Conservation (phyloP, 2,888 invertebrate genomes). For the Himalopsyche kuldschensis region DNA sequence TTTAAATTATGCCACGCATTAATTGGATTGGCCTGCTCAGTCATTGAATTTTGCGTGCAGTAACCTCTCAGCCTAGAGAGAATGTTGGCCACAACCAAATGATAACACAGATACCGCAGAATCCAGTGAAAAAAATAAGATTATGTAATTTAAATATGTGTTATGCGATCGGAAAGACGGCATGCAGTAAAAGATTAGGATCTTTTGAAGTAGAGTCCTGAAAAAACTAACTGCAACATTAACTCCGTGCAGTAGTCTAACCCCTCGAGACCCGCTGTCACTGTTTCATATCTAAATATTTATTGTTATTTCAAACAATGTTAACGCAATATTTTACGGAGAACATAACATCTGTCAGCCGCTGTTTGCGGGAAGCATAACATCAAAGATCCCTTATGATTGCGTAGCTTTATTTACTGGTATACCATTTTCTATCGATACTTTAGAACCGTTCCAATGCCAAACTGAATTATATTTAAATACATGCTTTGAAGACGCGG, state of each 20-base stretch:
- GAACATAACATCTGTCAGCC: not conserved
- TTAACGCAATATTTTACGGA: not conserved
- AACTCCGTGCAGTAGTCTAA: not conserved
- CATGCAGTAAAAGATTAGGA: too few relatives aligned
- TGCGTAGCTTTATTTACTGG: not conserved
- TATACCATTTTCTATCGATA: not conserved
- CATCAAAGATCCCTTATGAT: not conserved
- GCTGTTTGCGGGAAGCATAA: not conserved
- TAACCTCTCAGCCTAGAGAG: too few relatives aligned
- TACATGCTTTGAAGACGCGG: too few relatives aligned
- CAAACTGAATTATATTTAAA: too few relatives aligned
- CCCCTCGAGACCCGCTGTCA: not conserved
- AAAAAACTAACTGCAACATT: not conserved
- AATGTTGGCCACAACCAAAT: too few relatives aligned
- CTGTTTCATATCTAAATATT: not conserved
- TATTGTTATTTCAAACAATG: not conserved
- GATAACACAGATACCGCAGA: too few relatives aligned
- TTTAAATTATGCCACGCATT: too few relatives aligned
- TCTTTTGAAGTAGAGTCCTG: not conserved
- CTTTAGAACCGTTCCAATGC: not conserved
- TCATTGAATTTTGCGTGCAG: too few relatives aligned
- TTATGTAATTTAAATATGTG: too few relatives aligned
- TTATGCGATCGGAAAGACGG: too few relatives aligned
- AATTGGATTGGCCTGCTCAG: too few relatives aligned
- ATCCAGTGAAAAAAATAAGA: too few relatives aligned